phyloP scores from a whole-genome alignment of 2,113 vertebrate species.

The Tetrax tetrax region DNA sequence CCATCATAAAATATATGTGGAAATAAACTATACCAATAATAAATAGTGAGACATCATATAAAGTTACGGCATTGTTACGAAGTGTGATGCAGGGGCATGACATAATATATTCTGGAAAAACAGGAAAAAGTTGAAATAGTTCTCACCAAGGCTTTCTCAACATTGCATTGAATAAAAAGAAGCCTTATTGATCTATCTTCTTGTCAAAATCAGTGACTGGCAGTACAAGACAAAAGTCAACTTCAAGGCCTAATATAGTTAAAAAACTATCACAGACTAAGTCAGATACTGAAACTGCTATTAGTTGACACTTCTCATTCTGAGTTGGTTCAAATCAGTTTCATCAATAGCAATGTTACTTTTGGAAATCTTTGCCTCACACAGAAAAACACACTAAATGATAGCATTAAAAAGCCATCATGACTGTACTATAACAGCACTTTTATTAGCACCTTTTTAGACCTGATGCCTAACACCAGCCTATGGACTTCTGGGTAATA shows the following conservation, averaged over 20 bases:
- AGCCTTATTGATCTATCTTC: not conserved
- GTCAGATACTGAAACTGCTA: not conserved
- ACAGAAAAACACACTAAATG: not conserved
- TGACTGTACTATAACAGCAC: not conserved
- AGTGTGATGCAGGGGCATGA: not conserved
- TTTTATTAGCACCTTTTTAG: not conserved
- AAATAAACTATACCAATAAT: not conserved
- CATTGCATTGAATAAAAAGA: not conserved
- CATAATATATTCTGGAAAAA: not conserved
- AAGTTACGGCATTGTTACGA: not conserved
- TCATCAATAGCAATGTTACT: not conserved
- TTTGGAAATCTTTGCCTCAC: not conserved
- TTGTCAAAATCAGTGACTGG: not conserved
- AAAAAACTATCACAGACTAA: not conserved
- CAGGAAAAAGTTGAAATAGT: not conserved
- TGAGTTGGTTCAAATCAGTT: not conserved
- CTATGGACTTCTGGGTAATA: not conserved
- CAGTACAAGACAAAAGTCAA: not conserved
- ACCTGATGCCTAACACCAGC: not conserved
- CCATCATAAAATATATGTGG: not conserved
- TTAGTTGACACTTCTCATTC: not conserved
- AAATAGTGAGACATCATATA: not conserved
- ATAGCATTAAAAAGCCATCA: not conserved
- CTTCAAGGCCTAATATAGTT: not conserved
- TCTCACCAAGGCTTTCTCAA: not conserved